Percentiles rank a stretch among this genome's conserved stretches.
Conservation (phyloP, 2,888 invertebrate genomes). For the Mythimna vitellina region DNA sequence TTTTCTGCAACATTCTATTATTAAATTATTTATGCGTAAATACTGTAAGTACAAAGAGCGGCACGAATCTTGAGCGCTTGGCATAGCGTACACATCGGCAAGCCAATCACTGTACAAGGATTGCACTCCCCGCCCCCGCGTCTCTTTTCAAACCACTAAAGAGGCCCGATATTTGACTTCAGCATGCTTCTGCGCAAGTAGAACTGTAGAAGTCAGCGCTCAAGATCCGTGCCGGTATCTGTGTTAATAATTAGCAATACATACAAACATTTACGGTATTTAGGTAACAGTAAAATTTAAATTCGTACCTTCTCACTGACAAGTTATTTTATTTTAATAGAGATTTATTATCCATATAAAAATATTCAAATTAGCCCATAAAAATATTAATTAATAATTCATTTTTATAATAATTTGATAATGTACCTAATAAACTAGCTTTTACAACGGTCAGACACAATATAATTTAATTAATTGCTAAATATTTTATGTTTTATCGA, state of each 20-base stretch:
- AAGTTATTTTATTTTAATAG: constrained; percentile 43
- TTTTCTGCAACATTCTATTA: neutral
- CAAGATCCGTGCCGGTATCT: too few relatives aligned
- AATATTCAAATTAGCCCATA: constrained; percentile 46
- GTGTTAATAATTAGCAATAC: neutral
- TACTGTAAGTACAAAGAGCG: neutral
- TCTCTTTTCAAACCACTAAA: too few relatives aligned
- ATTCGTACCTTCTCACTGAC: constrained; percentile 12
- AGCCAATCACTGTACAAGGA: too few relatives aligned
- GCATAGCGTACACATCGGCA: too few relatives aligned
- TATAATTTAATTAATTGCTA: constrained; percentile 24
- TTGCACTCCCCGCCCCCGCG: too few relatives aligned
- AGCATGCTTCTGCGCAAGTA: too few relatives aligned
- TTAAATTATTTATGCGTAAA: neutral
- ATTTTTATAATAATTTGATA: constrained; percentile 35
- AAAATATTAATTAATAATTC: constrained; percentile 52
- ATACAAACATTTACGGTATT: neutral
- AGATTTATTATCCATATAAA: constrained; percentile 42
- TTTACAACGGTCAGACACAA: constrained; percentile 29
- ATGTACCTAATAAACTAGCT: constrained; percentile 27
- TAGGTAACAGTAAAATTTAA: constrained; percentile 17
- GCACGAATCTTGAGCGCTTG: too few relatives aligned
- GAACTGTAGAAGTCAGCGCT: too few relatives aligned
- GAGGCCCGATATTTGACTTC: too few relatives aligned
- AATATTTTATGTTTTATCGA: constrained; percentile 12